phyloP scores from a whole-genome alignment of 2,113 vertebrate genomes.

The Gallinago media region DNA sequence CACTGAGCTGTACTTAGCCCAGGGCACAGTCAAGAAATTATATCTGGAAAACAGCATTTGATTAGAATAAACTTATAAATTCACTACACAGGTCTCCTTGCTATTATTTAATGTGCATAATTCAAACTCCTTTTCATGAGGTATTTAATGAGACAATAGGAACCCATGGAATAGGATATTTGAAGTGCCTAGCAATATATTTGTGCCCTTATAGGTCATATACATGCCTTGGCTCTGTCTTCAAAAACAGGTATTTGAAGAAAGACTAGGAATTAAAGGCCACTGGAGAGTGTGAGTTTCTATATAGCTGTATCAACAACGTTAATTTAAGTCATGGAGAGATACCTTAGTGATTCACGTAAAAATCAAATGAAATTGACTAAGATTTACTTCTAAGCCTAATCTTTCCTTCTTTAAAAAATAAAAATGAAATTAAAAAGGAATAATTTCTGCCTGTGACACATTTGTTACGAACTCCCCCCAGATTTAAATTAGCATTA shows the following conservation, averaged over 20 bases:
- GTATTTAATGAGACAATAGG: constrained; percentile 18
- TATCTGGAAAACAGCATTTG: constrained; percentile 26
- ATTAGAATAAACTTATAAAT: constrained; percentile 37
- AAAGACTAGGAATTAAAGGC: not conserved
- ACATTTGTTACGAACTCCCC: not conserved
- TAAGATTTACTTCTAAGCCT: not conserved
- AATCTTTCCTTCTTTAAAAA: not conserved
- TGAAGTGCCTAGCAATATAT: not conserved
- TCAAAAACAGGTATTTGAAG: not conserved
- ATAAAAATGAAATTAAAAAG: not conserved
- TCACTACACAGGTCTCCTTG: not conserved
- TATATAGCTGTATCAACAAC: not conserved
- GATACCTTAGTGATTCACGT: not conserved
- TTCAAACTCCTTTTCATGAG: not conserved
- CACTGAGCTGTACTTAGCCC: not conserved
- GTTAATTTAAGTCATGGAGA: not conserved
- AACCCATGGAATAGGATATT: not conserved
- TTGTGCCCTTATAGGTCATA: not conserved
- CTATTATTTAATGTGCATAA: not conserved
- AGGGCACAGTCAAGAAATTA: constrained; percentile 2
- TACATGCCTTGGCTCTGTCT: not conserved
- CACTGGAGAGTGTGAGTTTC: not conserved
- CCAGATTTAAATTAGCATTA: constrained; percentile 16
- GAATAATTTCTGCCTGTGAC: not conserved
- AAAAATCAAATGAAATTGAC: not conserved